Conservation (phyloP, 2,113 vertebrate genomes). For the Neogobius melanostomus region DNA sequence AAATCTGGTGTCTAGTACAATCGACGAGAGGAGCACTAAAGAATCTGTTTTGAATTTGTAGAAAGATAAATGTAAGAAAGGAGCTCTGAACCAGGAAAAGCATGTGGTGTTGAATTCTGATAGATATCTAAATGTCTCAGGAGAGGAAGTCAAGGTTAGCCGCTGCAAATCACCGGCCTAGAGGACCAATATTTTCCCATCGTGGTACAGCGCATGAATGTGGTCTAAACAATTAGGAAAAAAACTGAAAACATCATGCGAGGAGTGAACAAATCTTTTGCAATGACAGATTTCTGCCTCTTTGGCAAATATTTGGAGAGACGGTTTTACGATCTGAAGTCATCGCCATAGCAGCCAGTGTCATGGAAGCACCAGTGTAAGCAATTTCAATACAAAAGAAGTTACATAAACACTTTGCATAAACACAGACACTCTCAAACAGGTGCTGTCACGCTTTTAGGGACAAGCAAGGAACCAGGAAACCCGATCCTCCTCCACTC, state of each 20-base stretch:
- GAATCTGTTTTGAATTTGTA: slow-evolving; percentile 19
- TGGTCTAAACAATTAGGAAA: slow-evolving; percentile 42
- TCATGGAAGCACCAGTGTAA: slow-evolving; percentile 16
- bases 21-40: slow-evolving; percentile 7
- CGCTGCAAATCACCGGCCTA: slow-evolving; percentile 38
- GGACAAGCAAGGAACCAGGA: no score
- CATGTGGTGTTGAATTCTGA: slow-evolving; percentile 33
- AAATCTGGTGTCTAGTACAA: slow-evolving; percentile 10
- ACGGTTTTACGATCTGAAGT: slow-evolving; percentile 41
- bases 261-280: slow-evolving; percentile 41
- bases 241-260: slow-evolving; percentile 16
- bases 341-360: slow-evolving; percentile 38
- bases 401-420: background rate
- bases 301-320: slow-evolving; percentile 52
- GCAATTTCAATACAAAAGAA: background rate
- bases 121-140: slow-evolving; percentile 4
- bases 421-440: no score
- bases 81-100: slow-evolving; percentile 29
- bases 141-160: slow-evolving; percentile 50
- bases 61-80: slow-evolving; percentile 22
- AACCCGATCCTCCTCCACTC: no score
- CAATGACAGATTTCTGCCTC: slow-evolving; percentile 41
- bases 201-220: slow-evolving; percentile 14
- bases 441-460: no score
- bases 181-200: slow-evolving; percentile 35